Evolutionary conservation across 2,797 vertebrate genomes (phyloP), one percentile per base, ranked within the genome.

Genomic region (Buceros bicornis): DNA sequence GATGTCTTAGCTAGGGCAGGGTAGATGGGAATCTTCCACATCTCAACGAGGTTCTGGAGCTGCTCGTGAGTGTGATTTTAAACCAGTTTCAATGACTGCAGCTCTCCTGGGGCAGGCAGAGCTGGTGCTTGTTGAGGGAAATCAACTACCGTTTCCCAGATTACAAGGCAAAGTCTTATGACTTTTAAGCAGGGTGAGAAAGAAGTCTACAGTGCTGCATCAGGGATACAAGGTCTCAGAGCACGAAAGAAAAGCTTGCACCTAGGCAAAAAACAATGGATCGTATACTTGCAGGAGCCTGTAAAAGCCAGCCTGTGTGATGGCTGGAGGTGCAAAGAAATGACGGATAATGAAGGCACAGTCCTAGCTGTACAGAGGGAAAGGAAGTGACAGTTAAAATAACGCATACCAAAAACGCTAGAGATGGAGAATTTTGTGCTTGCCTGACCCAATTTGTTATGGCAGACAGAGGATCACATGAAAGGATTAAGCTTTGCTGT

Each of bases 401-500:
- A 96, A 80, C 1, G 0, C 82, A 64, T 82, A 85, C 82, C 87
- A 90, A 95, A 97, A 95, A 92, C 65, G 88, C 79, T 90, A n/a
- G 93, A 96, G 86, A 92, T 92, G 71, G 92, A 82, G 62, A 95
- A 86, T 96, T 97, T 97, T 96, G 80, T 91, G 95, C 90, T 97
- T 64, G 74, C 78, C 78, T 95, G 90, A 96, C 93, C 95, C 91
- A 96, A 87, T 95, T 97, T 95, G 78, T 95, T 92, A 94, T 73
- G 87, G 93, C 93, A 97, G 93, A 89, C 64, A 81, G 95, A 94
- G 81, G 93, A 95, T 94, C 96, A 93, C 91, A 93, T 95, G 95
- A 90, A 93, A 95, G 93, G 92, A 96, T 96, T 93, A 97, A 95
- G 89, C 88, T 93, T 95, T 86, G 74, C 93, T 96, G 93, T 90